A percentile compares a stretch with the other conserved stretches of the same genome.
These are phyloP conservation scores for Percopsis omiscomaycus DNA, from an alignment of 2,797 vertebrate species.

Conservation along the genomic window DNA sequence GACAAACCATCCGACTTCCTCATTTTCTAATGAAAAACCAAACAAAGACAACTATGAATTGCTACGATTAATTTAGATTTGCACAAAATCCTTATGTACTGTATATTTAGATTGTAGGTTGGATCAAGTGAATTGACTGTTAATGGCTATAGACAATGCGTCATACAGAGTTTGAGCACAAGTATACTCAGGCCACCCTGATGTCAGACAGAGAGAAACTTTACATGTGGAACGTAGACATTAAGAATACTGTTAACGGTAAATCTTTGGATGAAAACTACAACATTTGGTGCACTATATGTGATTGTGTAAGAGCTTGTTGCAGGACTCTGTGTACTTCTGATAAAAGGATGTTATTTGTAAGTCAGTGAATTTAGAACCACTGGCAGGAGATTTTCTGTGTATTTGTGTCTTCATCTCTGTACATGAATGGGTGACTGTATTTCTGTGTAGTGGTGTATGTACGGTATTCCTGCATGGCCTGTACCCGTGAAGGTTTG, in stretches of 20 bases:
- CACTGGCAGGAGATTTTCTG: conserved; percentile 17
- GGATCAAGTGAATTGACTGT: conserved; percentile 57
- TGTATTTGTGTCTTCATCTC: conserved; percentile 44
- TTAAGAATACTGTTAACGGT: conserved; percentile 3
- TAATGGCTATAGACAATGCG: conserved; percentile 39
- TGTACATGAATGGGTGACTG: conserved; percentile 28
- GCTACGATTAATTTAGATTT: conserved; percentile 52
- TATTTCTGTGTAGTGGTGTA: conserved; percentile 51
- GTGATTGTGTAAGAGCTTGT: conserved; percentile 31
- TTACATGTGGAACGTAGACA: conserved; percentile 34
- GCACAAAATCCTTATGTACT: conserved; percentile 74
- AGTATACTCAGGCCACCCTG: conserved; percentile 41
- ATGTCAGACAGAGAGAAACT: conserved; percentile 8
- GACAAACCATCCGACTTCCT: conserved; percentile 35
- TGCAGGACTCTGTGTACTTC: conserved; percentile 10
- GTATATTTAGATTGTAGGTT: conserved; percentile 60
- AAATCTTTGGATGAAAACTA: conserved; percentile 15
- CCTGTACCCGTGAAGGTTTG: conserved; percentile 39
- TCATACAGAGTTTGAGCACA: conserved; percentile 53
- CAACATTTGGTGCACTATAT: conserved; percentile 17
- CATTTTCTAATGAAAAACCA: conserved; percentile 30
- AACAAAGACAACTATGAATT: conserved; percentile 9
- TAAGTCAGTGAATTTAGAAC: conserved; percentile 22
- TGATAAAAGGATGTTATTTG: conserved; percentile 27
- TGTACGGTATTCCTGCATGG: conserved; percentile 60